A percentile compares a stretch with the other conserved stretches of the same genome.
These are phyloP conservation scores for Rhingia rostrata DNA, from an alignment of 2,888 invertebrate species.

Conservation along the genomic window DNA sequence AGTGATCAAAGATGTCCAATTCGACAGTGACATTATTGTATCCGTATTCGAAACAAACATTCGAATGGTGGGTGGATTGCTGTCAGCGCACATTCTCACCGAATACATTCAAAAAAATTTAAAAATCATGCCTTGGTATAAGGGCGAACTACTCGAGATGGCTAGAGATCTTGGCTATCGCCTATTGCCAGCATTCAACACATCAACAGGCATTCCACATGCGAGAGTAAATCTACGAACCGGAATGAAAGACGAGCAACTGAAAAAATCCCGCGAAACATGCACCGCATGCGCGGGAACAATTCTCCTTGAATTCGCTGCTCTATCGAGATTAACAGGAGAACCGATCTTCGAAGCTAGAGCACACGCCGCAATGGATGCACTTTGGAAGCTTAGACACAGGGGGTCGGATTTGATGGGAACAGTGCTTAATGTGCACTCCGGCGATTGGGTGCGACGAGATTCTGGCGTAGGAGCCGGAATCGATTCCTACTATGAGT, in stretches of 20 bases:
- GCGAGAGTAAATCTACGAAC: constrained; percentile 94
- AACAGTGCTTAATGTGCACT: constrained; percentile 98
- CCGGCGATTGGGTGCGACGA: constrained; percentile 98
- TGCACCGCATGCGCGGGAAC: constrained; percentile 99
- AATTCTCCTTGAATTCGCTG: constrained; percentile 98
- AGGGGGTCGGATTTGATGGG: constrained; percentile 96
- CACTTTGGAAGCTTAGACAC: constrained; percentile 97
- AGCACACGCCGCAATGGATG: constrained; percentile 97
- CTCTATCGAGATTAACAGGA: constrained; percentile 94
- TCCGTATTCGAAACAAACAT: constrained; percentile 99
- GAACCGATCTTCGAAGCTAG: constrained; percentile 96
- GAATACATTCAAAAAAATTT: constrained; percentile 90
- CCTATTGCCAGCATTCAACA: constrained; percentile 98
- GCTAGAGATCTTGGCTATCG: constrained; percentile 96
- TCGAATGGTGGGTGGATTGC: constrained; percentile 95
- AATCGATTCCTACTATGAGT: constrained; percentile 99
- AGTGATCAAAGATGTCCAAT: constrained; percentile 93
- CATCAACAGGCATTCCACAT: constrained; percentile 97
- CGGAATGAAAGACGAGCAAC: constrained; percentile 90
- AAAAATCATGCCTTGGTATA: constrained; percentile 91
- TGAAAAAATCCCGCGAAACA: constrained; percentile 92
- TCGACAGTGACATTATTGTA: constrained; percentile 96
- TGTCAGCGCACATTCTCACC: constrained; percentile 96
- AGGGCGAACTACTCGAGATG: constrained; percentile 93
- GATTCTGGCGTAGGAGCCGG: constrained; percentile 99